Conservation (phyloP, 2,113 vertebrate species). For the Prietella phreatophila region DNA sequence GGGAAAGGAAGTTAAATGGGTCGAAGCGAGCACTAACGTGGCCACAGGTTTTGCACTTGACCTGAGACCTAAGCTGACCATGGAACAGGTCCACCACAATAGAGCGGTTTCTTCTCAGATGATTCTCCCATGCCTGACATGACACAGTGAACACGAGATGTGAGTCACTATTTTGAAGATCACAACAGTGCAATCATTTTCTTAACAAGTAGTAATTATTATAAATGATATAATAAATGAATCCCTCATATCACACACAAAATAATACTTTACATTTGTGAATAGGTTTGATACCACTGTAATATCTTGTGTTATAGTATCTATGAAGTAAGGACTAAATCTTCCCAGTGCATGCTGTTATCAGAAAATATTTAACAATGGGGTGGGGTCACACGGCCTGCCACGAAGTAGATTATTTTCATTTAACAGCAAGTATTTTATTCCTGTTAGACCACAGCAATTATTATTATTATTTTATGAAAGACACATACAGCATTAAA, state of each 20-base stretch:
- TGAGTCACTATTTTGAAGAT: background rate
- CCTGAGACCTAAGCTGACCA: constrained; percentile 85
- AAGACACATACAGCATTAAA: no score
- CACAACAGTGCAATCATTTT: background rate
- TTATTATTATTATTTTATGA: no score
- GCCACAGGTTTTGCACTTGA: constrained; percentile 87
- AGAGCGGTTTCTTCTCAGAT: constrained; percentile 83
- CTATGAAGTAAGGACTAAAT: no score
- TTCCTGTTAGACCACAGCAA: no score
- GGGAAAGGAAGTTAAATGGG: constrained; percentile 86
- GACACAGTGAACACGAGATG: constrained; percentile 8
- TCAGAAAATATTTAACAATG: no score
- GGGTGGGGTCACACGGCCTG: no score
- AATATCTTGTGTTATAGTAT: no score
- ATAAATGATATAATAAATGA: no score
- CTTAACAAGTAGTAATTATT: background rate
- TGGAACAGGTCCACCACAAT: constrained; percentile 89
- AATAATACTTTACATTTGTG: background rate
- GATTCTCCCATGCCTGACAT: constrained; percentile 85
- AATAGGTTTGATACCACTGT: background rate
- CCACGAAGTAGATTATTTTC: no score
- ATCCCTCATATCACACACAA: background rate
- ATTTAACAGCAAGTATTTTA: no score
- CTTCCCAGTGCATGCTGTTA: no score
- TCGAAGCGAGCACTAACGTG: constrained; percentile 87